Evolutionary conservation across 2,888 invertebrate species (phyloP).

Genomic region (Synanthedon formicaeformis): DNA sequence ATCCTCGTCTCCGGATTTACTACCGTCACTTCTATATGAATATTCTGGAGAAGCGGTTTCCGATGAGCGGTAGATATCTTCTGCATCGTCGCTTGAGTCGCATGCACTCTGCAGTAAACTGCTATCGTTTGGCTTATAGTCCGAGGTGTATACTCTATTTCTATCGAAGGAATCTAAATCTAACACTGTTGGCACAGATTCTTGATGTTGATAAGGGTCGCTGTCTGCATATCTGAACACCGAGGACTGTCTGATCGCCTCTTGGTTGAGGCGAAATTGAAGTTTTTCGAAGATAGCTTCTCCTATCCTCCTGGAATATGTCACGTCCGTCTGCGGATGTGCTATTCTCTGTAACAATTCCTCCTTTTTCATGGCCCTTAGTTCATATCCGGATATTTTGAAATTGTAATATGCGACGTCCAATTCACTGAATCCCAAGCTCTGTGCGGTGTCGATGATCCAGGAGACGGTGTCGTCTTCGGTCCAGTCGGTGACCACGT

Average conservation of each 20-base stretch:
- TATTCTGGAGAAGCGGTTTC: constrained; percentile 52
- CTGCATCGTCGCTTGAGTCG: constrained; percentile 59
- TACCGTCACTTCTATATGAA: constrained; percentile 53
- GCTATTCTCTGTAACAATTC: constrained; percentile 45
- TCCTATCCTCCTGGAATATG: constrained; percentile 35
- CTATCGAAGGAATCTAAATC: constrained; percentile 49
- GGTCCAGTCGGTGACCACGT: constrained; percentile 65
- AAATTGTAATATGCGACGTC: constrained; percentile 58
- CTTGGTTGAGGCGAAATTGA: constrained; percentile 42
- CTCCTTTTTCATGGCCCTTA: constrained; percentile 44
- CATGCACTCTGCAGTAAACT: constrained; percentile 27
- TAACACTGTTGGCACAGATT: constrained; percentile 39
- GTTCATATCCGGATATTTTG: constrained; percentile 41
- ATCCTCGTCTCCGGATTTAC: constrained; percentile 60
- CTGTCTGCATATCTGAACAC: constrained; percentile 47
- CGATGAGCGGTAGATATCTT: constrained; percentile 44
- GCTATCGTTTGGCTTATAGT: constrained; percentile 45
- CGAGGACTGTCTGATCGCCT: constrained; percentile 35
- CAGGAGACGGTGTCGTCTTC: constrained; percentile 70
- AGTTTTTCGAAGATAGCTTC: constrained; percentile 48
- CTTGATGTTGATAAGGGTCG: constrained; percentile 38
- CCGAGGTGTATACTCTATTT: constrained; percentile 35
- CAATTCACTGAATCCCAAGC: constrained; percentile 44
- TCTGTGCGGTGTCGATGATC: constrained; percentile 51
- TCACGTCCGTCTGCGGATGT: constrained; percentile 38